phyloP scores from a whole-genome alignment of 2,888 invertebrate species.

The Drosophila anomalipes region DNA sequence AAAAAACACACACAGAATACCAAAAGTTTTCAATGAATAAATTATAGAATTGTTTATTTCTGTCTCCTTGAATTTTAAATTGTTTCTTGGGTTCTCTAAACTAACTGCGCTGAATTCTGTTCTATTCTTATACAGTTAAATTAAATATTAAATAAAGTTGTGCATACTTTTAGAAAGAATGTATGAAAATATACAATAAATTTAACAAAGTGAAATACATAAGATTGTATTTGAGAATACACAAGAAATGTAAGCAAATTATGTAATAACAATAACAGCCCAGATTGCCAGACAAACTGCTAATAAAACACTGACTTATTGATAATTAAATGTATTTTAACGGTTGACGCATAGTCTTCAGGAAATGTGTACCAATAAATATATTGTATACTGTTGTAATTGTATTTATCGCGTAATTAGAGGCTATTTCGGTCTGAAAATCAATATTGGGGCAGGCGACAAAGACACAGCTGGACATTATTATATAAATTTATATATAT shows the following conservation, averaged over 20 bases:
- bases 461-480: constrained; percentile 31
- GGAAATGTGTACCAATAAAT: background rate
- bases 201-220: background rate
- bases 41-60: constrained; percentile 25
- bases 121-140: background rate
- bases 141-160: background rate
- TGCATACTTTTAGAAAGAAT: background rate
- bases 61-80: background rate
- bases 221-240: background rate
- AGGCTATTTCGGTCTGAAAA: constrained; percentile 34
- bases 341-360: background rate
- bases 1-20: constrained; percentile 5
- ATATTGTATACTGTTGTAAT: background rate
- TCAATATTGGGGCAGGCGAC: constrained; percentile 28
- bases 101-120: no score
- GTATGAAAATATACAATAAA: background rate
- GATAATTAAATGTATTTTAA: background rate
- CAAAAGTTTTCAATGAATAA: constrained; percentile 33
- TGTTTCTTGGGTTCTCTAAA: background rate
- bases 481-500: constrained; percentile 17
- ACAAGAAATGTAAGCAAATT: background rate
- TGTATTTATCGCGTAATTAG: constrained; percentile 13
- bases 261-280: background rate
- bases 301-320: background rate
- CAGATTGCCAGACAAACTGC: background rate